These are phyloP conservation scores for Myocastor coypus DNA, from an alignment of 2,113 vertebrate genomes.

Conservation along the genomic window DNA sequence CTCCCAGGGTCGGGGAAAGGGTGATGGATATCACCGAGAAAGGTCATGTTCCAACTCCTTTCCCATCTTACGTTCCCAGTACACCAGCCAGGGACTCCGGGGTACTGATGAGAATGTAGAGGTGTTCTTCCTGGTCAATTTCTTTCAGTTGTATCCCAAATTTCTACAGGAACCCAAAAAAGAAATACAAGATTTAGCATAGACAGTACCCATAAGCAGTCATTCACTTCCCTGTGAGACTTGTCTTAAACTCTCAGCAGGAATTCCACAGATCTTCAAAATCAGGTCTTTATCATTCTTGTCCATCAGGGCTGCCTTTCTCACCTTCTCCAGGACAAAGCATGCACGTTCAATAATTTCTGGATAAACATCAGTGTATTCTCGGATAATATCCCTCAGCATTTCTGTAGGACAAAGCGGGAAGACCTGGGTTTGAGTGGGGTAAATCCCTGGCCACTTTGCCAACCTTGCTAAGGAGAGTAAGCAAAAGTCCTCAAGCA, in stretches of 20 bases:
- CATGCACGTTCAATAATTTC: constrained; percentile 90
- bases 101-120: constrained; percentile 92
- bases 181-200: constrained; percentile 41
- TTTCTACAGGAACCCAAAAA: constrained; percentile 84
- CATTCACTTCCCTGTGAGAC: not conserved
- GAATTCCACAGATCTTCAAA: constrained; percentile 41
- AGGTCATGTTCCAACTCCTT: constrained; percentile 47
- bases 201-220: not conserved
- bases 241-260: constrained; percentile 23
- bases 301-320: constrained; percentile 27
- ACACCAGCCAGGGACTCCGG: constrained; percentile 82
- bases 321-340: constrained; percentile 90
- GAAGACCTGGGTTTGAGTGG: fast-evolving
- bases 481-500: not conserved
- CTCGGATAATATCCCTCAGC: constrained; percentile 90
- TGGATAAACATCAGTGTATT: constrained; percentile 87
- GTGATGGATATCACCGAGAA: constrained; percentile 65
- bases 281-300: constrained; percentile 24
- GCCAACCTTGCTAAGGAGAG: not conserved
- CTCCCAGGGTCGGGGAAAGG: not conserved
- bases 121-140: constrained; percentile 92
- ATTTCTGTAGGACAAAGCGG: constrained; percentile 87
- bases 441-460: not conserved
- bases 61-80: constrained; percentile 80
- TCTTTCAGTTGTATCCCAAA: constrained; percentile 95